Evolutionary conservation across 2,113 vertebrate species (phyloP).

Genomic region (Barnardius zonarius): DNA sequence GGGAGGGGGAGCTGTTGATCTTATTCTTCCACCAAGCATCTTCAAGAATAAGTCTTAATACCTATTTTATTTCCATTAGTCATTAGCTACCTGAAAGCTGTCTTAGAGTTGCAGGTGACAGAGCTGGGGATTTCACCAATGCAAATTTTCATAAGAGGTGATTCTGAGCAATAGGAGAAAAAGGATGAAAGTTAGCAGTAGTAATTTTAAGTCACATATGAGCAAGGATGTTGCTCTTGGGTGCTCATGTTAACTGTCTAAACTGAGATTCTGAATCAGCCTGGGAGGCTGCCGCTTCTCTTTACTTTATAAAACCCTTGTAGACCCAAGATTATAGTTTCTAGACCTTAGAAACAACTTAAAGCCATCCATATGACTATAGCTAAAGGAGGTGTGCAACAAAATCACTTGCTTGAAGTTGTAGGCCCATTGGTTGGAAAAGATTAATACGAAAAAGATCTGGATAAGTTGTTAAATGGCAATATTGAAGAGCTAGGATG

Average conservation of each 20-base stretch:
- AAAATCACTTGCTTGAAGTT: neutral
- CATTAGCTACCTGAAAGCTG: neutral
- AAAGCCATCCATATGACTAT: neutral
- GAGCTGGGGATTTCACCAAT: neutral
- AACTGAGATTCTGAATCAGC: neutral
- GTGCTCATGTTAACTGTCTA: neutral
- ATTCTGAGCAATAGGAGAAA: neutral
- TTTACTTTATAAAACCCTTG: neutral
- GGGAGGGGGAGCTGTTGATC: neutral
- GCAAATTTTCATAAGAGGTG: neutral
- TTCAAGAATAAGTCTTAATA: neutral
- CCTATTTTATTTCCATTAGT: neutral
- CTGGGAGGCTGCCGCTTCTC: neutral
- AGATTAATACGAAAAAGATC: neutral
- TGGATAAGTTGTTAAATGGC: neutral
- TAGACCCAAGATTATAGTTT: neutral
- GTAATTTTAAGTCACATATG: neutral
- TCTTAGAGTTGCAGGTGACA: neutral
- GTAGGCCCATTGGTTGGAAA: neutral
- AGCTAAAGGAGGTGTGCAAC: neutral
- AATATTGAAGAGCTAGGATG: neutral
- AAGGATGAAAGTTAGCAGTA: neutral
- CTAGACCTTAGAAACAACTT: neutral
- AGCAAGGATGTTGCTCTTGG: neutral
- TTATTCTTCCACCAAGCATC: neutral